Base-by-base conservation (phyloP, 2,113 vertebrate genomes). In the Myanophis thanlyinensis region DNA sequence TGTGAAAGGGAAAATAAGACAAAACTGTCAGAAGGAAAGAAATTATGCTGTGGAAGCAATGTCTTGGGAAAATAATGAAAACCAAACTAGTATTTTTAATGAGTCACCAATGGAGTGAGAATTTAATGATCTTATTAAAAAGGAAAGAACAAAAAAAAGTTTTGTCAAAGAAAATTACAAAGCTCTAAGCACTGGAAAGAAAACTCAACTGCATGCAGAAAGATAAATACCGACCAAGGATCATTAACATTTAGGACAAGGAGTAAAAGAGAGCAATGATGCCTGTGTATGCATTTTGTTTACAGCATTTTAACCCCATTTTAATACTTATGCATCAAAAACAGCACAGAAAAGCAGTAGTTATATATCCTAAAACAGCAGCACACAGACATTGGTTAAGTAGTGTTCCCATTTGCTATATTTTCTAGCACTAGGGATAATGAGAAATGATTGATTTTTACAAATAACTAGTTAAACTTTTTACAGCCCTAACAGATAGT, bases 1-100 rank as follows among this genome's bases (percentile, higher is more conserved):
- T 86, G 86, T 25, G 15, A 27, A 35, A 25, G 13, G 54, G 35
- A 91, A 85, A 10, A 6, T 52, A 90, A 40, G 92, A 95, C 93
- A 90, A 94, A 95, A 93, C 88, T 84, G 67, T 52, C 80, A 94
- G 93, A 90, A 89, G 93, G 93, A 93, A 87, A 94, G 93, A 94
- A 92, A 49, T 94, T 59, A 49, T 62, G 22, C 20, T 87, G 85
- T 87, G 23, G 7, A 87, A 12, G 47, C 22, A 87, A 18, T 85
- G 46, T 18, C 91, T 87, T 91, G 86, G n/a, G 54, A 49, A 49
- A 47, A 56, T 48, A 12, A 40, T 85, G 51, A 18, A 85, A 85
- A 27, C 51, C 40, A 12, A 54, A 54, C 49, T 47, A 62, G 46
- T 91, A 48, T 49, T 48, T 49, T 62, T 87, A 62, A 87, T 87